Evolutionary conservation across 2,113 vertebrate genomes (phyloP).

Genomic region (Sorex fumeus): DNA sequence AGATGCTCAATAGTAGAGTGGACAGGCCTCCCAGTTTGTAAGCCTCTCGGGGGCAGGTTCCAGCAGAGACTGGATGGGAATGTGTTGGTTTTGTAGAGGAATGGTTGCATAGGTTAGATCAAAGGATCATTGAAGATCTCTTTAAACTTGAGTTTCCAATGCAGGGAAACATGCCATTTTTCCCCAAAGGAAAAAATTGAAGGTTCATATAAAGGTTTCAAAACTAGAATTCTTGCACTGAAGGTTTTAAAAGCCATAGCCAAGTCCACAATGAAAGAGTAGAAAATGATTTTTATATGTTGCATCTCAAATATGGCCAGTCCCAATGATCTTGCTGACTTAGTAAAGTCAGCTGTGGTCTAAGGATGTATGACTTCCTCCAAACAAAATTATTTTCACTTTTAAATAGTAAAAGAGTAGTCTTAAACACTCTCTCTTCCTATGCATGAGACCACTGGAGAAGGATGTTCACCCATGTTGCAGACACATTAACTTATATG

Average conservation of each 20-base stretch:
- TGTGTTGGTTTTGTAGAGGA: constrained; percentile 14
- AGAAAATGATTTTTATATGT: constrained; percentile 26
- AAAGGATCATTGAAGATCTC: background rate
- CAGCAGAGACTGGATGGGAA: background rate
- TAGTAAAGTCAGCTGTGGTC: background rate
- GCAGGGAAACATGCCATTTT: background rate
- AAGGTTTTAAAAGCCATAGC: background rate
- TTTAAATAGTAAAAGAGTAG: constrained; percentile 53
- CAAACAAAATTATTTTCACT: constrained; percentile 45
- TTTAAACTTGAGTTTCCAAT: constrained; percentile 1
- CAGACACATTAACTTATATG: constrained; percentile 65
- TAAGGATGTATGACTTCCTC: background rate
- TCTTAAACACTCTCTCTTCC: constrained; percentile 50
- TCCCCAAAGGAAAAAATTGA: background rate
- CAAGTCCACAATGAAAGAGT: background rate
- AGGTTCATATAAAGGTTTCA: background rate
- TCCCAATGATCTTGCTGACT: constrained; percentile 20
- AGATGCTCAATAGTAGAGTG: background rate
- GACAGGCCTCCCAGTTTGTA: background rate
- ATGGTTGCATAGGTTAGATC: background rate
- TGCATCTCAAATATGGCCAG: constrained; percentile 17
- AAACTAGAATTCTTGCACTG: constrained; percentile 1
- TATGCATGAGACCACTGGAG: background rate
- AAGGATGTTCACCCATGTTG: constrained; percentile 1
- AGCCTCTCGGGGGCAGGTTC: background rate